A percentile compares a stretch with the other conserved stretches of the same genome.
These are phyloP conservation scores for Linhomoeus sp. DNA, from an alignment of 2,888 invertebrate species.

Conservation along the genomic window DNA sequence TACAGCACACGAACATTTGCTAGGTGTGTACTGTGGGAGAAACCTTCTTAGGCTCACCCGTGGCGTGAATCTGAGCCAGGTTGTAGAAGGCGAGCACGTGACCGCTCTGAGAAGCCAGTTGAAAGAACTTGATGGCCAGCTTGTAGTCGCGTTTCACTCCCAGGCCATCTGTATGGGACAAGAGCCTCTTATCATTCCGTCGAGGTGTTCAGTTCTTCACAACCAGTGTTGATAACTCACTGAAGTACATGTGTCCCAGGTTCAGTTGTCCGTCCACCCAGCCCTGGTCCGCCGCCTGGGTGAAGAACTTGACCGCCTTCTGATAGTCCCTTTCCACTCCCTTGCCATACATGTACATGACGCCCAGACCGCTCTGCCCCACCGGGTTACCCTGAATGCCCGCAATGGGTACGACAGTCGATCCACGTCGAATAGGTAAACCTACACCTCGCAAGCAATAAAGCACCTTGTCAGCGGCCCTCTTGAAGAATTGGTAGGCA, in stretches of 20 bases:
- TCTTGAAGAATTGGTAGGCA: slow-evolving; percentile 76
- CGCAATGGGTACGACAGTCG: no score
- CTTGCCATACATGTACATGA: slow-evolving; percentile 78
- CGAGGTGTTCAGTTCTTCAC: no score
- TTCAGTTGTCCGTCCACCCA: slow-evolving; percentile 97
- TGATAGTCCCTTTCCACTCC: slow-evolving; percentile 29
- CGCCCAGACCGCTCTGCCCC: slow-evolving; percentile 82
- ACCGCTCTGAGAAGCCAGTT: slow-evolving; percentile 85
- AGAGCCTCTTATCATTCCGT: no score
- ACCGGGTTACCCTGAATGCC: slow-evolving; percentile 70
- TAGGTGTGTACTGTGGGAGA: no score
- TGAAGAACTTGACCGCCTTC: slow-evolving; percentile 41
- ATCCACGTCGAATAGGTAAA: no score
- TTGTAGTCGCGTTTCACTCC: slow-evolving; percentile 45
- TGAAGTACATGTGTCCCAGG: slow-evolving; percentile 88
- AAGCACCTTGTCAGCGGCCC: slow-evolving; percentile 72
- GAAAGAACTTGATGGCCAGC: slow-evolving; percentile 84
- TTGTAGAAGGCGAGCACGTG: slow-evolving; percentile 90
- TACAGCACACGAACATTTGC: no score
- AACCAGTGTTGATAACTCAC: no score
- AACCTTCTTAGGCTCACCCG: no score
- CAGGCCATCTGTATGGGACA: slow-evolving; percentile 19
- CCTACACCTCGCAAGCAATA: no score
- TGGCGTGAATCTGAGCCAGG: slow-evolving; percentile 90
- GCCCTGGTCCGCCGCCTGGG: slow-evolving; percentile 86